A percentile compares a stretch with the other conserved stretches of the same genome.
Conservation (phyloP, 2,113 vertebrate species). For the Regulus satrapa region DNA sequence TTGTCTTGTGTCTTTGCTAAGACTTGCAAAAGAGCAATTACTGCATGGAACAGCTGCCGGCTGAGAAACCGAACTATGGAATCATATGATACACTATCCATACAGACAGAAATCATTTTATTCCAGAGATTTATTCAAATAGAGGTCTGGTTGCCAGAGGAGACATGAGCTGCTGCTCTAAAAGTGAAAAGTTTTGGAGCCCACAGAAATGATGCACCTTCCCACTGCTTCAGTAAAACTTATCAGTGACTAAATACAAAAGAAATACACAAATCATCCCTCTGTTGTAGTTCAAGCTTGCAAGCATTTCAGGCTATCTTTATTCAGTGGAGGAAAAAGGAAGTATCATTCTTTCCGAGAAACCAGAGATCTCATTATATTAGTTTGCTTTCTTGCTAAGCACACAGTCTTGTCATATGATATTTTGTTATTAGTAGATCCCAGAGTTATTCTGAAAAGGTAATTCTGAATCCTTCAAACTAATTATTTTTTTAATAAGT, state of each 20-base stretch:
- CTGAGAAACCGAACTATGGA: conserved; percentile 1
- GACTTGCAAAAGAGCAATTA: conserved; percentile 1
- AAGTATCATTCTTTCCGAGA: background rate
- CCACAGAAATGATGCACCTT: background rate
- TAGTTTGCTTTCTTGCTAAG: background rate
- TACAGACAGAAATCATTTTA: background rate
- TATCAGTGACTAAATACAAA: background rate
- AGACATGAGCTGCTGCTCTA: background rate
- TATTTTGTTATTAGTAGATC: background rate
- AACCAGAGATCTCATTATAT: background rate
- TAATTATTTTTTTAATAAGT: background rate
- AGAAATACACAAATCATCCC: background rate
- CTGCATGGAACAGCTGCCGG: background rate
- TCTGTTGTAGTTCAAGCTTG: background rate
- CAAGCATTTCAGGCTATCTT: background rate
- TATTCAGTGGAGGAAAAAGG: background rate
- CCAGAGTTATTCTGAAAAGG: background rate
- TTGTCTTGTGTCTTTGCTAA: background rate
- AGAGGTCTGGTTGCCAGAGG: background rate
- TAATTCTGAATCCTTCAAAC: background rate
- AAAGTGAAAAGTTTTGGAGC: background rate
- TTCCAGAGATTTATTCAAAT: background rate
- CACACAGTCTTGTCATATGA: background rate
- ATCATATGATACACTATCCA: background rate
- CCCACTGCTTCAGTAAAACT: background rate